These are phyloP conservation scores for Hystrix cristata DNA, from an alignment of 2,113 vertebrate species.

Conservation along the genomic window DNA sequence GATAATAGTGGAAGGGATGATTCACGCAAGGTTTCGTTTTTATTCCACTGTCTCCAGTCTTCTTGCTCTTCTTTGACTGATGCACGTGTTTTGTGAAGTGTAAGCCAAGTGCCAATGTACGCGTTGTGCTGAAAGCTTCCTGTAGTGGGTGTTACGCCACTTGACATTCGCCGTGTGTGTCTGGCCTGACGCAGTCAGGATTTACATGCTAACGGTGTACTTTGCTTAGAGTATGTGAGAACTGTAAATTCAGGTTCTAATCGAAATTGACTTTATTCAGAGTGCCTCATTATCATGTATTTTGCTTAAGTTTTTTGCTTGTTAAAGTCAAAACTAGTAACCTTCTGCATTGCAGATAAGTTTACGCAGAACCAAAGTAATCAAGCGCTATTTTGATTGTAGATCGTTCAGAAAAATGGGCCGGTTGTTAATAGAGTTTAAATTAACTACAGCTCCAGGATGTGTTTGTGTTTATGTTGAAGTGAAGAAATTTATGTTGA, in stretches of 20 bases:
- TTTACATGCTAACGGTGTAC: not conserved
- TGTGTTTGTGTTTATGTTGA: not conserved
- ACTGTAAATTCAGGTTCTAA: not conserved
- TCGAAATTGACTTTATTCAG: not conserved
- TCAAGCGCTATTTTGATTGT: not conserved
- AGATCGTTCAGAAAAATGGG: not conserved
- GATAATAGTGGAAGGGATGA: no score
- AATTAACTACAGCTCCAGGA: not conserved
- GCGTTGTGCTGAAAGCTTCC: not conserved
- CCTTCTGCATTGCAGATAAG: not conserved
- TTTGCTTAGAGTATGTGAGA: not conserved
- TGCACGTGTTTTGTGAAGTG: not conserved
- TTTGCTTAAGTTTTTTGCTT: not conserved
- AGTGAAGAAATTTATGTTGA: not conserved
- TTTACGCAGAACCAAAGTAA: not conserved
- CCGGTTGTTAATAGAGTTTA: not conserved
- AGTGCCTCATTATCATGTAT: not conserved
- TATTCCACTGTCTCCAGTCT: not conserved
- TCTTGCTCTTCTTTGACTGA: not conserved
- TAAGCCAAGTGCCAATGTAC: no score
- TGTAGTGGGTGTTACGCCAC: rapidly evolving
- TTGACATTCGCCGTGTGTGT: not conserved
- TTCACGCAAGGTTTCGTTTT: not conserved
- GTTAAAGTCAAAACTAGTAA: not conserved
- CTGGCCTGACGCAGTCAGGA: not conserved